Base-by-base conservation (phyloP, 2,888 invertebrate species). In the Eilema sororculum region DNA sequence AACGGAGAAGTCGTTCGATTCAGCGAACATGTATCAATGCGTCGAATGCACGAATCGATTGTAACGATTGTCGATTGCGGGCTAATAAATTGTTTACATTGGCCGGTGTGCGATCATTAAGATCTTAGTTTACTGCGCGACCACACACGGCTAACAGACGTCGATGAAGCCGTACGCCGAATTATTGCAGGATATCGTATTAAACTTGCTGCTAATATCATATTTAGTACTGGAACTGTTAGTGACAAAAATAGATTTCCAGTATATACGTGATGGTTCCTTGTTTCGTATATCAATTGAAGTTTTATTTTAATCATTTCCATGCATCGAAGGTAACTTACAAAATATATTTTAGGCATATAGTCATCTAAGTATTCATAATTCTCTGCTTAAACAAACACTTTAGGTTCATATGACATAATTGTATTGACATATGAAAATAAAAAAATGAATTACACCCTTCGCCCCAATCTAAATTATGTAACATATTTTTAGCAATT, bases 111-210 rank as follows among this genome's bases (percentile, higher is more conserved):
- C 86, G 88, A 88, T 89, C 92, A 91, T 93, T 94, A 93, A 93
- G 91, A 93, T 90, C 90, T 91, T 91, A 92, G 94, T 94, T 94
- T 94, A 93, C 90, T 86, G 85, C 80, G 83, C 87, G 93, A 93
- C 94, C 94, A 94, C 95, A 94, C 94, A 90, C 92, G 91, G 84
- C 85, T 85, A 88, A 76, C 91, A 90, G 91, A 88, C 91, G 82
- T 89, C 87, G 88, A 86, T 86, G 91, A 92, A 92, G 91, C 92
- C 92, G 87, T 93, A 91, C 87, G 78, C 87, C 81, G 86, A 88
- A 91, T 93, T 93, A 93, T 92, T 91, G 93, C 94, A 93, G 93
- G 94, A 94, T 92, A 93, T 93, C 90, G 91, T 89, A 90, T 91
- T 92, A 89, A 89, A 89, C 85, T 86, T 84, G 84, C 84, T 86